Conservation (phyloP, 2,797 vertebrate genomes). For the Argyrosomus regius region DNA sequence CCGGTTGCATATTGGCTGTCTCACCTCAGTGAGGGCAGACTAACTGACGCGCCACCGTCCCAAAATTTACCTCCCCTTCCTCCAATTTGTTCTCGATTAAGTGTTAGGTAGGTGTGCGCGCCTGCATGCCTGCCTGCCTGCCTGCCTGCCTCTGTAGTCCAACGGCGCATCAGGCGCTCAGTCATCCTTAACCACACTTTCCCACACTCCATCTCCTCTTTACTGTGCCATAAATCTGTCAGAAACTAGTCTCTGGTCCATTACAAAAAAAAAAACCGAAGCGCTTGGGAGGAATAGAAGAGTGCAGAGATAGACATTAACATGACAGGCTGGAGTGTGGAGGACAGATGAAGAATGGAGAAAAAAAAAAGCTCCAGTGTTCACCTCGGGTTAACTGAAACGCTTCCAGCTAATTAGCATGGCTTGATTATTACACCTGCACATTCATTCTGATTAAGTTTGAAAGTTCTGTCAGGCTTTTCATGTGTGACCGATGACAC, state of each 20-base stretch:
- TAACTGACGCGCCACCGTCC: constrained; percentile 24
- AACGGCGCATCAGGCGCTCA: constrained; percentile 38
- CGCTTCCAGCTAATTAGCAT: constrained; percentile 30
- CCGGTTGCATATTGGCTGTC: constrained; percentile 22
- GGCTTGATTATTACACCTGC: constrained; percentile 33
- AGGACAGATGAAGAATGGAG: neutral
- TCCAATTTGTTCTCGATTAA: constrained; percentile 53
- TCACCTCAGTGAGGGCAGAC: constrained; percentile 71
- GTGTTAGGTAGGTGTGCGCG: constrained; percentile 45
- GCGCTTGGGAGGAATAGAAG: constrained; percentile 21
- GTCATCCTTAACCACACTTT: constrained; percentile 48
- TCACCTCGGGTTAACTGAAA: constrained; percentile 21
- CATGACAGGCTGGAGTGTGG: constrained; percentile 2
- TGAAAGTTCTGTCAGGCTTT: neutral
- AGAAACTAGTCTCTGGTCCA: constrained; percentile 33
- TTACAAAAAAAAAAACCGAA: constrained; percentile 25
- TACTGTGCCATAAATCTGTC: constrained; percentile 59
- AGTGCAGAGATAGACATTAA: constrained; percentile 6
- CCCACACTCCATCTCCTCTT: constrained; percentile 58
- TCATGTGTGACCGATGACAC: neutral
- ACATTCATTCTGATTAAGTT: constrained; percentile 3
- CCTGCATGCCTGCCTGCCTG: constrained; percentile 7
- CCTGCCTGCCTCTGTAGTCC: constrained; percentile 27
- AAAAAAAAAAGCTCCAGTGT: neutral
- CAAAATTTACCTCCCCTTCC: constrained; percentile 21